A percentile compares a stretch with the other conserved stretches of the same genome.
Evolutionary conservation across 2,888 invertebrate species (phyloP).

Genomic region (Neuroscelio doddi): DNA sequence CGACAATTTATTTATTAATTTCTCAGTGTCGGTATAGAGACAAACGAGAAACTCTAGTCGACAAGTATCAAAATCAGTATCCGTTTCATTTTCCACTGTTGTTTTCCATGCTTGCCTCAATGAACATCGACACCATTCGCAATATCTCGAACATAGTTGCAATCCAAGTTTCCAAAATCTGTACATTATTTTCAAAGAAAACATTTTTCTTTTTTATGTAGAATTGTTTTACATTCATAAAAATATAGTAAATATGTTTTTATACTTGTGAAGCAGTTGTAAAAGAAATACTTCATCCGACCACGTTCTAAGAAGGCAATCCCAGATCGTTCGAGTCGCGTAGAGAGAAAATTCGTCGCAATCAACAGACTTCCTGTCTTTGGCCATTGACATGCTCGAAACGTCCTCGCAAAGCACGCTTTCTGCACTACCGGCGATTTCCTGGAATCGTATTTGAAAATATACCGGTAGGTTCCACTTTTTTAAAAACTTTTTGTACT

Average conservation of each 20-base stretch:
- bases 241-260: constrained; percentile 14
- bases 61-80: constrained; percentile 52
- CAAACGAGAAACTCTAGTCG: constrained; percentile 68
- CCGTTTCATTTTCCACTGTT: constrained; percentile 51
- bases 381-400: constrained; percentile 56
- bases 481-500: constrained; percentile 85
- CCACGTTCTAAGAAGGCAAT: constrained; percentile 80
- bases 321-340: constrained; percentile 74
- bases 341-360: constrained; percentile 60
- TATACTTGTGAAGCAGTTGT: constrained; percentile 78
- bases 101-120: constrained; percentile 62
- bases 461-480: constrained; percentile 98
- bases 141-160: constrained; percentile 86
- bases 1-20: constrained; percentile 63
- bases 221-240: constrained; percentile 8
- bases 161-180: constrained; percentile 93
- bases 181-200: constrained; percentile 2
- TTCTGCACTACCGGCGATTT: constrained; percentile 82
- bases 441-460: constrained; percentile 95
- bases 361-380: constrained; percentile 48
- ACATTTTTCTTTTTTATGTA: not conserved
- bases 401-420: constrained; percentile 60
- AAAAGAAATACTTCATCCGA: constrained; percentile 84
- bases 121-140: constrained; percentile 78
- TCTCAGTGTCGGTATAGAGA: constrained; percentile 70